Evolutionary conservation across 2,888 invertebrate genomes (phyloP).

Genomic region (Pyrrhia umbra): DNA sequence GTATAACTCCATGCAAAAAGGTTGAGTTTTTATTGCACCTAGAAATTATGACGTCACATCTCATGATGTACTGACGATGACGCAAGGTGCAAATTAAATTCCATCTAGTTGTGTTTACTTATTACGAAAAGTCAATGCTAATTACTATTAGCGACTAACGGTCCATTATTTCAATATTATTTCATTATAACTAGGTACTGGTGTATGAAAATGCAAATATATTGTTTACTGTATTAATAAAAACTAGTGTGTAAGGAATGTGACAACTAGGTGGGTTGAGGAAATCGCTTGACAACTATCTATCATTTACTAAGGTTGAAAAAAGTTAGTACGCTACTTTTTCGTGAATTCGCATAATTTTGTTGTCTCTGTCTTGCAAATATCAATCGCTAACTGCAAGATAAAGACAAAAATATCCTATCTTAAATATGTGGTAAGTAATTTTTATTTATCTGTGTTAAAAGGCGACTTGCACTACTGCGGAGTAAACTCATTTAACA

Average conservation of each 20-base stretch:
- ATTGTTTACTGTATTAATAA: constrained; percentile 4
- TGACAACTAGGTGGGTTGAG: constrained; percentile 24
- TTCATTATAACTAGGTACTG: constrained; percentile 16
- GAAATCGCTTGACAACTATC: background rate
- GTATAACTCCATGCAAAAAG: no score
- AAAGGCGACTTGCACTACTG: no score
- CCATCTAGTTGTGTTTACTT: no score
- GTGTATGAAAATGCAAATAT: background rate
- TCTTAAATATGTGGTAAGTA: no score
- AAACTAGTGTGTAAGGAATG: constrained; percentile 39
- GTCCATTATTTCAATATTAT: constrained; percentile 13
- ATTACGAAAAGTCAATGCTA: background rate
- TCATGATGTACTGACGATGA: no score
- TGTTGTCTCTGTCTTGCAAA: background rate
- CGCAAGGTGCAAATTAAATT: no score
- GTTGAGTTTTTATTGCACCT: no score
- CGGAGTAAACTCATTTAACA: no score
- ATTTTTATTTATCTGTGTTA: no score
- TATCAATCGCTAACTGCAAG: background rate
- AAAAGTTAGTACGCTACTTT: no score
- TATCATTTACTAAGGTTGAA: background rate
- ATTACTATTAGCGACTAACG: constrained; percentile 3
- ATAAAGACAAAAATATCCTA: no score
- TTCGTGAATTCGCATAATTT: background rate
- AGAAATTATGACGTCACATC: no score